Percentiles rank a stretch among this genome's conserved stretches.
Evolutionary conservation across 2,797 vertebrate genomes (phyloP).

Genomic region (Etheostoma nigrum): DNA sequence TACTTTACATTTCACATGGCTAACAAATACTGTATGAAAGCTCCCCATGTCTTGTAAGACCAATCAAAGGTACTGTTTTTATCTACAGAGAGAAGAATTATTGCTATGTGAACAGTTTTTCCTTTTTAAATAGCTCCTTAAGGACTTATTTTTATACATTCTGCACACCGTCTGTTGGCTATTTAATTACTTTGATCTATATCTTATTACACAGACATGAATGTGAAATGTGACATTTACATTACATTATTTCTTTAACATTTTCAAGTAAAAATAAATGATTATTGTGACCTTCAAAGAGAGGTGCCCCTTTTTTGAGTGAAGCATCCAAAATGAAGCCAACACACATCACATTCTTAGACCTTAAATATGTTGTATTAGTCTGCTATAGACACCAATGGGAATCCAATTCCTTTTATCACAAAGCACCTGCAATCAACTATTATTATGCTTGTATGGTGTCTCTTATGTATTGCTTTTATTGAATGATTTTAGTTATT

Average conservation of each 20-base stretch:
- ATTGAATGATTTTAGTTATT: no score
- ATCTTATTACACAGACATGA: conserved; percentile 11
- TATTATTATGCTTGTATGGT: no score
- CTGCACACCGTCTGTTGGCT: conserved; percentile 13
- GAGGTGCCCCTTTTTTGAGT: not conserved
- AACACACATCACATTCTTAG: not conserved
- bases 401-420: not conserved
- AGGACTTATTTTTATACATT: conserved; percentile 4
- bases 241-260: conserved; percentile 24
- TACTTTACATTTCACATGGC: conserved; percentile 4
- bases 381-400: not conserved
- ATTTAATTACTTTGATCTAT: conserved; percentile 3
- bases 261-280: not conserved
- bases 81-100: not conserved
- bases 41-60: not conserved
- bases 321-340: not conserved
- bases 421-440: not conserved
- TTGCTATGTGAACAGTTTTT: not conserved
- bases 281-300: not conserved
- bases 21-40: no score
- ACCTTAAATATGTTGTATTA: not conserved
- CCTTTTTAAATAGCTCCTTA: not conserved
- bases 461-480: no score
- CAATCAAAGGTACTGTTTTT: not conserved
- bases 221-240: conserved; percentile 44